phyloP scores from a whole-genome alignment of 1,140 invertebrate genomes.

The Dufourea novaeangliae region DNA sequence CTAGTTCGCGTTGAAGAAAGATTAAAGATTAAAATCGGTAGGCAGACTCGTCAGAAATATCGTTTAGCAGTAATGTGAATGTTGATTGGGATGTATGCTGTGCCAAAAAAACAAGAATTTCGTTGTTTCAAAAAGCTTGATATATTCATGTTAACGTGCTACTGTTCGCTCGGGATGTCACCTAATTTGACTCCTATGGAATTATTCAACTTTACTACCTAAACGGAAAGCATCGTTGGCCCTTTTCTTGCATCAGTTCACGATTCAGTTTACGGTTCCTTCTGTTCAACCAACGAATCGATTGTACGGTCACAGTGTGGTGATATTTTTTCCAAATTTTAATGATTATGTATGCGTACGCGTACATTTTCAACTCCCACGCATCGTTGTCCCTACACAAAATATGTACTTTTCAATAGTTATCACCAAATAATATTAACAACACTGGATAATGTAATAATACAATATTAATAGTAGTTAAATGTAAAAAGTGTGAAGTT shows the following conservation, averaged over 20 bases:
- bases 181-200: conserved; percentile 60
- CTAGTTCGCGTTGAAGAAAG: conserved; percentile 92
- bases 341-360: conserved; percentile 50
- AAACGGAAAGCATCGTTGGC: conserved; percentile 12
- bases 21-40: conserved; percentile 94
- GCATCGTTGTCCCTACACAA: conserved; percentile 55
- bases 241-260: not conserved
- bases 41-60: conserved; percentile 41
- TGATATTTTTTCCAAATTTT: conserved; percentile 43
- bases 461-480: not conserved
- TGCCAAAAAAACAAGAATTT: not conserved
- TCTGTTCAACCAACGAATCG: not conserved
- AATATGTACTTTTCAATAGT: conserved; percentile 18
- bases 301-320: not conserved
- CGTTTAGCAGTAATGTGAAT: conserved; percentile 13
- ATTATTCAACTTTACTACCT: conserved; percentile 35
- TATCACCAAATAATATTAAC: conserved; percentile 12
- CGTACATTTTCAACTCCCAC: conserved; percentile 67
- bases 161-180: conserved; percentile 59
- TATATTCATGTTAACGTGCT: conserved; percentile 24
- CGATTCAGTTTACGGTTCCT: not conserved
- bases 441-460: not conserved
- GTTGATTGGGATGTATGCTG: not conserved
- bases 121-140: conserved; percentile 7
- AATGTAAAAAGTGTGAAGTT: not conserved